phyloP scores from a whole-genome alignment of 2,888 invertebrate genomes.

The Brassicogethes aeneus region DNA sequence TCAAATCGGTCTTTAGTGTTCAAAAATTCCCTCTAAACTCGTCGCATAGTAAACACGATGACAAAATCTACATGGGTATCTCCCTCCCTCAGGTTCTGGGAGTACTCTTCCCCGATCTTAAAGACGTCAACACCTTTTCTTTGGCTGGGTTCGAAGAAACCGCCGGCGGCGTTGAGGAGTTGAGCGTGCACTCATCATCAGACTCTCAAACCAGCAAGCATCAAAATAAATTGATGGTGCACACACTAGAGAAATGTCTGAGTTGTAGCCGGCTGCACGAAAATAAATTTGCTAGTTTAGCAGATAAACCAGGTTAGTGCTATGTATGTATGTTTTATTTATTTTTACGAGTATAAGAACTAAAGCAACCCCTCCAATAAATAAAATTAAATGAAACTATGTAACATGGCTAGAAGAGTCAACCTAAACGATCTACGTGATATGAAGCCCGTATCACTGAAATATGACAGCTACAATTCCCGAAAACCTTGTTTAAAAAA shows the following conservation, averaged over 20 bases:
- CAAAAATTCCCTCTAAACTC: conserved; percentile 30
- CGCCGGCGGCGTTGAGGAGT: neutral
- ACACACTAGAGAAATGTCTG: conserved; percentile 18
- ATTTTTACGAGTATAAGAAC: too few relatives aligned
- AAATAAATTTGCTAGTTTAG: too few relatives aligned
- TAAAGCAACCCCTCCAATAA: too few relatives aligned
- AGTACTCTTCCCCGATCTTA: conserved; percentile 48
- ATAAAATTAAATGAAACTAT: too few relatives aligned
- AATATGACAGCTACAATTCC: too few relatives aligned
- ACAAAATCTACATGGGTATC: conserved; percentile 60
- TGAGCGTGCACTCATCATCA: neutral
- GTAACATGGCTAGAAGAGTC: too few relatives aligned
- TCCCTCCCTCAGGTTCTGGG: conserved; percentile 60
- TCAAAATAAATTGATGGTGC: conserved; percentile 12
- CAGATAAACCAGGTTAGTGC: too few relatives aligned
- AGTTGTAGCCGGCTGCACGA: conserved; percentile 16
- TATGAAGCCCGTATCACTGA: too few relatives aligned
- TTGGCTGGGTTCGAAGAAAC: too few relatives aligned
- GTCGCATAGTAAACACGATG: conserved; percentile 16
- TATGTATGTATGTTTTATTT: too few relatives aligned
- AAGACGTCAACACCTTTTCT: neutral
- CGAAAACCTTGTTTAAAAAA: too few relatives aligned
- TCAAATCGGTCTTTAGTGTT: conserved; percentile 31
- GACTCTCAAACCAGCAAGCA: neutral
- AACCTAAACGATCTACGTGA: too few relatives aligned